Percentiles rank a stretch among this genome's conserved stretches.
These are phyloP conservation scores for Planiliza haematocheilus DNA, from an alignment of 2,113 vertebrate species.

Conservation along the genomic window DNA sequence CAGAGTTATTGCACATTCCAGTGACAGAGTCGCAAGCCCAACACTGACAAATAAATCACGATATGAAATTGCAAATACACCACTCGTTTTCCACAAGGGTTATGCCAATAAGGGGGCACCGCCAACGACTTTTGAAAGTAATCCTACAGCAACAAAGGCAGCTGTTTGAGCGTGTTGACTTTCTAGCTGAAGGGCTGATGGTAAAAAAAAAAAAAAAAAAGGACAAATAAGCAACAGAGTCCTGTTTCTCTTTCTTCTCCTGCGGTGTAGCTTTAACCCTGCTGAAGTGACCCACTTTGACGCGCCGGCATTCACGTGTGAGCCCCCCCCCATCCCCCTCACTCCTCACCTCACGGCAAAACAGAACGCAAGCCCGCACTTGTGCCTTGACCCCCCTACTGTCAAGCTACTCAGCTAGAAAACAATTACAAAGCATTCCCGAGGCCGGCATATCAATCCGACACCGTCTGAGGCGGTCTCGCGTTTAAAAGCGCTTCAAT, in stretches of 20 bases:
- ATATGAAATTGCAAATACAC: constrained; percentile 57
- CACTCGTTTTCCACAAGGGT: constrained; percentile 39
- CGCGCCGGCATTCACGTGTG: constrained; percentile 27
- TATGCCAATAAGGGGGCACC: constrained; percentile 45
- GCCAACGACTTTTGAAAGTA: constrained; percentile 47
- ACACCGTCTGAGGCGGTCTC: constrained; percentile 33
- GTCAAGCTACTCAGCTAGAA: constrained; percentile 31
- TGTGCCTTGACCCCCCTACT: constrained; percentile 41
- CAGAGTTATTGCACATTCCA: constrained; percentile 71
- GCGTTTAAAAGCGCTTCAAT: constrained; percentile 24
- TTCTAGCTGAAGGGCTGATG: constrained; percentile 16
- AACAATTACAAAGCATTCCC: constrained; percentile 43
- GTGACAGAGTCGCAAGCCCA: constrained; percentile 28
- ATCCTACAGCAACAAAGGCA: constrained; percentile 51
- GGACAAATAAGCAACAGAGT: constrained; percentile 62
- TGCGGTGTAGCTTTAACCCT: constrained; percentile 49
- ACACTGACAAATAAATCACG: constrained; percentile 46
- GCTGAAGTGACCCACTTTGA: constrained; percentile 64
- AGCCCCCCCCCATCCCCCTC: constrained; percentile 15
- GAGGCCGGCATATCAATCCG: constrained; percentile 28
- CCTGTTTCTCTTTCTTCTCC: constrained; percentile 45
- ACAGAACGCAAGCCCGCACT: constrained; percentile 50
- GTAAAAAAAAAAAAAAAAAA: constrained; percentile 1
- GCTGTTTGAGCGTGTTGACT: constrained; percentile 20
- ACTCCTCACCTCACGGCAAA: constrained; percentile 53